phyloP scores from a whole-genome alignment of 1,140 invertebrate genomes.

The Calosoma granatense region DNA sequence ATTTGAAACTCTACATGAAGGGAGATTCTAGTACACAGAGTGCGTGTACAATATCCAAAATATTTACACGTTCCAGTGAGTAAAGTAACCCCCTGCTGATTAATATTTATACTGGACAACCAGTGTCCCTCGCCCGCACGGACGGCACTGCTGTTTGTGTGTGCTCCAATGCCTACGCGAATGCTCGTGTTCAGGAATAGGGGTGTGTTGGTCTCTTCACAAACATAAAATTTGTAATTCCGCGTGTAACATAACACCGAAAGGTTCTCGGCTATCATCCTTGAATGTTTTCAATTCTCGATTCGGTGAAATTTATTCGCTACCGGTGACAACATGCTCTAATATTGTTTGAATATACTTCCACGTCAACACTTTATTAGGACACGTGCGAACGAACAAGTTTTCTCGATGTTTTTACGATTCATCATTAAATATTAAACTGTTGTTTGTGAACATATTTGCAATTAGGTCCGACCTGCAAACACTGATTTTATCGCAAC shows the following conservation, averaged over 20 bases:
- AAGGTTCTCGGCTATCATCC: neutral
- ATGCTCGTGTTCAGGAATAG: neutral
- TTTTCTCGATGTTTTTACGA: neutral
- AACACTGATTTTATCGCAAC: no score
- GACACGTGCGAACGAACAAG: neutral
- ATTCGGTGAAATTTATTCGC: neutral
- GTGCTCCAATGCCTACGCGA: neutral
- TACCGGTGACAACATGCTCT: neutral
- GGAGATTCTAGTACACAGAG: no score
- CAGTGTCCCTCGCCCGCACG: neutral
- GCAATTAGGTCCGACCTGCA: no score
- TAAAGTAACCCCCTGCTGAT: no score
- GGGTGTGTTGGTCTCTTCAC: neutral
- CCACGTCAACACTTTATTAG: neutral
- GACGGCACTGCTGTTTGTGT: neutral
- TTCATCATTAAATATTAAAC: neutral
- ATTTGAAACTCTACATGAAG: no score
- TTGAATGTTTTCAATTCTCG: slow-evolving; percentile 6
- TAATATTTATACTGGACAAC: no score
- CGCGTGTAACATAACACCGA: neutral
- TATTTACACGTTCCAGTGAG: no score
- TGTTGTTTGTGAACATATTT: neutral
- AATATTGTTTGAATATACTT: slow-evolving; percentile 1
- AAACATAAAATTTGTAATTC: slow-evolving; percentile 7
- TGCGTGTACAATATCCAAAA: no score